Base-by-base conservation (phyloP, 2,113 vertebrate species). In the Epinephelus fuscoguttatus region DNA sequence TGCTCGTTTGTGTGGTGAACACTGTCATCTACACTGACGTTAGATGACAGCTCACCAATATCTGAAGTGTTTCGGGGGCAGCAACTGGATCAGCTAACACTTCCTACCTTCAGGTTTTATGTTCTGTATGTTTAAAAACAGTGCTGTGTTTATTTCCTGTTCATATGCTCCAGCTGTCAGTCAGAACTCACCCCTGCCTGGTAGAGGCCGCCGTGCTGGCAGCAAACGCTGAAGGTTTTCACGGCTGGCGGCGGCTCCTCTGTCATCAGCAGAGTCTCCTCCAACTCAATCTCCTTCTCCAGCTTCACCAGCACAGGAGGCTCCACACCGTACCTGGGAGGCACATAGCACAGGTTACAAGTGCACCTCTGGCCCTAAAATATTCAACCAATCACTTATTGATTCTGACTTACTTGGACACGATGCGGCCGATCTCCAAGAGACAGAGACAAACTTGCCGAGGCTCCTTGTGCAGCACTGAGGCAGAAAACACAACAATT, bases 231-330 rank as follows among this genome's bases (percentile, higher is more conserved):
- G 68, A 96, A 96, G 75, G 96, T 96, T 82, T 93, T 96, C 61
- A 96, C 57, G 0, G 96, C 96, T 1, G 95, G 90, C 8, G 95
- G 94, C 1, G 94, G 94, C 75, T 95, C 95, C 69, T 96, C 96
- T 0, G 95, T 92, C 94, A 96, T 94, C 59, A 99, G 93, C 89
- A 97, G 89, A 0, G 97, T 97, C 89, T 99, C 97, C 94, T 99
- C 98, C 78, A 99, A 87, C 74, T 99, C 98, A 42, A 99, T 99
- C 95, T 99, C 98, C 84, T 99, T 97, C 95, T 99, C 98, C 78
- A 99, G 94, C 94, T 99, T 98, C 84, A 99, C 96, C 82, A 99
- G 91, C 2, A 97, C 96, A 7, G 98, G 98, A 82, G 98, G 98
- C 71, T 99, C 98, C 88, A 99, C 96, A 0, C 97, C 98, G 27